Conservation (phyloP, 1,140 invertebrate genomes). For the Scaptomyza montana region DNA sequence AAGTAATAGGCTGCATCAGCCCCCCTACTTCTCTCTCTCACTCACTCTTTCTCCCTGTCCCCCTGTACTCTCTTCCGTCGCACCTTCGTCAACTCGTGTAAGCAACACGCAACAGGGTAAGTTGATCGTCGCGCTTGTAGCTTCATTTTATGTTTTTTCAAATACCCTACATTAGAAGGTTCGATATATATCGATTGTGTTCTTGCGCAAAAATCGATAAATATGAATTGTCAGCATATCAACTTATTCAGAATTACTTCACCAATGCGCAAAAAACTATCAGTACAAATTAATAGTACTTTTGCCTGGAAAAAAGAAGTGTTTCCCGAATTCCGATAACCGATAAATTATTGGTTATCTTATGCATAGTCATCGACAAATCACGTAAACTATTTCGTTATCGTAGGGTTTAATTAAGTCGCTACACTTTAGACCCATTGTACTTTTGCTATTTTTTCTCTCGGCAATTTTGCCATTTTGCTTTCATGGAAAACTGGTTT, state of each 20-base stretch:
- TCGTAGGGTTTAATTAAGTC: neutral
- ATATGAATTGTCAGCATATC: neutral
- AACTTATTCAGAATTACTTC: no score
- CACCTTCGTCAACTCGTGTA: neutral
- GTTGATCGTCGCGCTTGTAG: conserved; percentile 50
- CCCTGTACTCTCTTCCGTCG: neutral
- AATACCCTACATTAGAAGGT: neutral
- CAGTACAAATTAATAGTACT: no score
- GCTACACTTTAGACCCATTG: neutral
- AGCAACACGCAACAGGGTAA: conserved; percentile 41
- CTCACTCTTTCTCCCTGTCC: neutral
- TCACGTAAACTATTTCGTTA: neutral
- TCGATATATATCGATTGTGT: neutral
- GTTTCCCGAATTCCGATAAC: neutral
- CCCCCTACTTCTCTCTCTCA: neutral
- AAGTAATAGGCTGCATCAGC: conserved; percentile 61
- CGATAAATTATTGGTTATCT: no score
- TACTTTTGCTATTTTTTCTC: conserved; percentile 7
- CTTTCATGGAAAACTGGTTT: conserved; percentile 69
- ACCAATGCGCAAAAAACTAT: no score
- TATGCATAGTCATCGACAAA: no score
- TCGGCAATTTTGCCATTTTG: conserved; percentile 38
- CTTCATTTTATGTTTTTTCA: conserved; percentile 27
- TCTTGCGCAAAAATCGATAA: no score
- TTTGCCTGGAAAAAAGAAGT: neutral